Evolutionary conservation across 2,113 vertebrate genomes (phyloP).

Genomic region (Nesogale talazaci): DNA sequence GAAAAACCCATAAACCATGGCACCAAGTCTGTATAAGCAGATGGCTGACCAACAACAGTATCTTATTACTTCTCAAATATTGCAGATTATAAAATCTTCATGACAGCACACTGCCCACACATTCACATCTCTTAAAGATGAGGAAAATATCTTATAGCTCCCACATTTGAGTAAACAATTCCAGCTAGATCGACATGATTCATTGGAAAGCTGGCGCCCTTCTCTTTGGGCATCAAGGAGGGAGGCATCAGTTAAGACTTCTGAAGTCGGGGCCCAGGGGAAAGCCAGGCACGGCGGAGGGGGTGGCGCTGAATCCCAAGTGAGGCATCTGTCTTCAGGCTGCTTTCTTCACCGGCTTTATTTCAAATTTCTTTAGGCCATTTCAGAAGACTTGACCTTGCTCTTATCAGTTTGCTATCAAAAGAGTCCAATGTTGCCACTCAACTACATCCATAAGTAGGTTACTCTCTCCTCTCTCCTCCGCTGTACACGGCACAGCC

Average conservation of each 20-base stretch:
- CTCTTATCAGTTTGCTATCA: too few species aligned
- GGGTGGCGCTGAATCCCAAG: background rate
- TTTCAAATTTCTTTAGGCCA: slow-evolving; percentile 10
- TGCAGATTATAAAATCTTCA: slow-evolving; percentile 67
- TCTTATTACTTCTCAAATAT: slow-evolving; percentile 71
- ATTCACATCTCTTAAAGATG: slow-evolving; percentile 24
- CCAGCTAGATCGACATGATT: slow-evolving; percentile 33
- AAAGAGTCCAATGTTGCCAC: background rate
- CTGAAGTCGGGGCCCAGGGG: background rate
- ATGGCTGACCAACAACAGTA: slow-evolving; percentile 71
- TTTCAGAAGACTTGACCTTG: too few species aligned
- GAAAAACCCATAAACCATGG: slow-evolving; percentile 19
- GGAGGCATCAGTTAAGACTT: background rate
- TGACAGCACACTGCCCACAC: slow-evolving; percentile 47
- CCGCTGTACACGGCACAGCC: background rate
- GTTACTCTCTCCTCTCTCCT: background rate
- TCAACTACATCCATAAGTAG: background rate
- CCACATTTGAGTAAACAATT: slow-evolving; percentile 63
- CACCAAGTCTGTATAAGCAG: slow-evolving; percentile 68
- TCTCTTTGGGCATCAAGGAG: background rate
- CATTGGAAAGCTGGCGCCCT: slow-evolving; percentile 37
- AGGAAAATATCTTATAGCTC: slow-evolving; percentile 1
- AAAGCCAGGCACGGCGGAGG: background rate
- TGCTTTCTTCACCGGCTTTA: slow-evolving; percentile 45
- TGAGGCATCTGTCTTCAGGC: background rate